Evolutionary conservation across 1,140 invertebrate genomes (phyloP).

Genomic region (Hormaphis cornu): DNA sequence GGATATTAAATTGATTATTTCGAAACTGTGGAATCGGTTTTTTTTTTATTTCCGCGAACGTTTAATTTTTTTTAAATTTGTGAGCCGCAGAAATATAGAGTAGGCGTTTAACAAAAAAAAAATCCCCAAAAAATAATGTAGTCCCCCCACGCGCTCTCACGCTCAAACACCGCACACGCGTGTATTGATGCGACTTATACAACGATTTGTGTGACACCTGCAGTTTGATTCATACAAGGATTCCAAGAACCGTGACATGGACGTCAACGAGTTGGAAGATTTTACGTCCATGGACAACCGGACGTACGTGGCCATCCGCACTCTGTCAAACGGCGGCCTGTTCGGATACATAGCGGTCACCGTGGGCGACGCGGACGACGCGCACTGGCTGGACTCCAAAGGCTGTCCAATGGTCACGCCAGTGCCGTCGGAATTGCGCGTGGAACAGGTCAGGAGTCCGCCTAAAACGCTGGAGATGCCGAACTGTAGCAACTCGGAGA

Average conservation of each 20-base stretch:
- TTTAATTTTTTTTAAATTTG: no score
- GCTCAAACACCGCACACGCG: no score
- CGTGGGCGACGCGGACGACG: neutral
- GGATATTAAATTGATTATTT: no score
- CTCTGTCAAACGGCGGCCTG: neutral
- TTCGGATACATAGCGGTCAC: conserved; percentile 8
- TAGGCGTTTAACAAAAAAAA: no score
- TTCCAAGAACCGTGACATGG: neutral
- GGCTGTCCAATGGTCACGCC: neutral
- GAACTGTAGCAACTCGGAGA: neutral
- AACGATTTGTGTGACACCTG: no score
- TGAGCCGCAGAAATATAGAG: no score
- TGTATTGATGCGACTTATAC: no score
- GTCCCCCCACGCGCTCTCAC: no score
- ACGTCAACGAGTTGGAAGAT: neutral
- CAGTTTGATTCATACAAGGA: neutral
- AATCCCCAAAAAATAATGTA: no score
- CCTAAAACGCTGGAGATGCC: fast-evolving
- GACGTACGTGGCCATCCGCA: neutral
- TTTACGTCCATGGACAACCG: neutral
- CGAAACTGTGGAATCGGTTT: no score
- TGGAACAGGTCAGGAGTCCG: neutral
- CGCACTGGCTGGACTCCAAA: neutral
- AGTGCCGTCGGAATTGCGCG: neutral
- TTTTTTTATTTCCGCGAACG: no score